Conservation (phyloP, 1,140 invertebrate genomes). For the Hyles vespertilio region DNA sequence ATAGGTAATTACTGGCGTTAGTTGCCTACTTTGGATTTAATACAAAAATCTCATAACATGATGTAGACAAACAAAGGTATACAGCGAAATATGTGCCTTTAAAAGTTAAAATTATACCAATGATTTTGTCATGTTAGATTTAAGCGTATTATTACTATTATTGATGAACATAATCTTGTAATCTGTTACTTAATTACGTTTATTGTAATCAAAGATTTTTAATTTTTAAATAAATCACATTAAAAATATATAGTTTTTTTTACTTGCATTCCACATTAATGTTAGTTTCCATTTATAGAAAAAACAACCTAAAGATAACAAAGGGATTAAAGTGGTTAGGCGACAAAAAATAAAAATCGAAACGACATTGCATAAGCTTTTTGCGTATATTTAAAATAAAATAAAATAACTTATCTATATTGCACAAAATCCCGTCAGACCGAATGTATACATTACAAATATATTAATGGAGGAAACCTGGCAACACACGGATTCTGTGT, state of each 20-base stretch:
- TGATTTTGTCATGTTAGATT: background rate
- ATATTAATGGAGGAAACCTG: slow-evolving; percentile 49
- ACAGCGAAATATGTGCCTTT: background rate
- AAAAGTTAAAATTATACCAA: slow-evolving; percentile 1
- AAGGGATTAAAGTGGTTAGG: background rate
- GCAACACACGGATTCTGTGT: slow-evolving; percentile 45
- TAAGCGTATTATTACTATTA: slow-evolving; percentile 32
- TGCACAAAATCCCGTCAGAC: slow-evolving; percentile 12
- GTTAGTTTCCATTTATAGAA: background rate
- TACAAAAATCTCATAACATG: too few species aligned
- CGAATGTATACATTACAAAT: background rate
- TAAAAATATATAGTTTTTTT: slow-evolving; percentile 16
- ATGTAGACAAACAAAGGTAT: background rate
- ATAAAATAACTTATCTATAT: slow-evolving; percentile 7
- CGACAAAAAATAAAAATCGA: slow-evolving; percentile 4
- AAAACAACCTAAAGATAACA: background rate
- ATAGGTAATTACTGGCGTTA: too few species aligned
- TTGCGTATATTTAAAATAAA: slow-evolving; percentile 4
- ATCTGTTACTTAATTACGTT: slow-evolving; percentile 49
- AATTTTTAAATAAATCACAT: slow-evolving; percentile 35
- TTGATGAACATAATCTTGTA: slow-evolving; percentile 61
- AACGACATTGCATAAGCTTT: slow-evolving; percentile 15
- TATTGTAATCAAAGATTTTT: slow-evolving; percentile 36
- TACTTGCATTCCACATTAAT: background rate
- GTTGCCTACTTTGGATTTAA: too few species aligned